Evolutionary conservation across 2,113 vertebrate species (phyloP), one percentile per base, ranked within the genome.

Genomic region (Trogon melanurus): DNA sequence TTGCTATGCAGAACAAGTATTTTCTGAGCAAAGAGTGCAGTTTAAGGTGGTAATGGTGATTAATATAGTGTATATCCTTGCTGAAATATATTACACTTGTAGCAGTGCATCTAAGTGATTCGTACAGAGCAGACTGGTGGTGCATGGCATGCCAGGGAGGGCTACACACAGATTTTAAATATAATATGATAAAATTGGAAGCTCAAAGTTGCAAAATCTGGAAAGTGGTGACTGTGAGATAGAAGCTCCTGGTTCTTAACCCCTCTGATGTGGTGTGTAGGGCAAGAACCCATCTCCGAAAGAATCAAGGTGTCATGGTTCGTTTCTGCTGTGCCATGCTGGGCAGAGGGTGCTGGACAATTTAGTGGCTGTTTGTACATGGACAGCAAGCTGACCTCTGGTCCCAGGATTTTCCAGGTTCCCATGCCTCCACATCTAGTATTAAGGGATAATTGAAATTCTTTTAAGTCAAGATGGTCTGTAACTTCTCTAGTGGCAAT

Each of bases 1-100:
- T 89, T 75, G 45, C 36, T 70, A 10, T 69, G 36, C 75, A 57
- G 36, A 83, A 51, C 29, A 70, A 74, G 38, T 44, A 45, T 89
- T 95, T 82, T 41, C 47, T 76, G 73, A 79, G 32, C 34, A 81
- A 50, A 80, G 50, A 74, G 18, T 32, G 34, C 13, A 34, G 16
- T 54, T 91, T n/a, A 75, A 61, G 23, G 36, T 66, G 17, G 10
- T 61, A 73, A 38, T 50, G n/a, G 9, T 79, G 60, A 70, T 82
- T 88, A 84, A 38, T 90, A 30, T 4, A 50, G 32, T 83, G 5
- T 56, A 47, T 93, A 80, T 95, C n/a, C 32, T 61, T 83, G 47
- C 27, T 88, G 57, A 54, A 92, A 61, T 79, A 16, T 10, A n/a
- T 71, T 71, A 51, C 0, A 0, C 11, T 48, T 75, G 21, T 54